phyloP scores from a whole-genome alignment of 2,888 invertebrate genomes.

The Rhamphomyia laevipes region DNA sequence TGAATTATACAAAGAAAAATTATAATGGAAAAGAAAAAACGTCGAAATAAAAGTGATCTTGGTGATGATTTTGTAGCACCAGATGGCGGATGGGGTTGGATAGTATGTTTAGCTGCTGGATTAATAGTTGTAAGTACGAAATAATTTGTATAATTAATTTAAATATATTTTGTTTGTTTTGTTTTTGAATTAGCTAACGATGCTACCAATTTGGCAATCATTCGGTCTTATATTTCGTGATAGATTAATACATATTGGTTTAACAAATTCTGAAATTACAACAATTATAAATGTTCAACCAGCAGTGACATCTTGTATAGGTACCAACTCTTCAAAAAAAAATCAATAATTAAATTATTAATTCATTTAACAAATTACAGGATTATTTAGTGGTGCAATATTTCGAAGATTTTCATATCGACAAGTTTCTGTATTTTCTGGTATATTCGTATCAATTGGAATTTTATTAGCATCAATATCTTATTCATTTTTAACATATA shows the following conservation, averaged over 20 bases:
- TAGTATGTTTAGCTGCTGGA: constrained; percentile 58
- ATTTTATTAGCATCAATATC: constrained; percentile 50
- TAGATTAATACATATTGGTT: constrained; percentile 46
- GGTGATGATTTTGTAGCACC: constrained; percentile 51
- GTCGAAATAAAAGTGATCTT: constrained; percentile 33
- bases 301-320: constrained; percentile 55
- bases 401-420: constrained; percentile 56
- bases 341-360: too few species aligned
- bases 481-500: constrained; percentile 49
- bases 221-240: constrained; percentile 60
- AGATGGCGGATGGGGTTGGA: constrained; percentile 66
- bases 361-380: constrained; percentile 6
- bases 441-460: constrained; percentile 46
- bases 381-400: constrained; percentile 56
- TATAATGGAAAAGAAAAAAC: constrained; percentile 24
- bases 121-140: constrained; percentile 54
- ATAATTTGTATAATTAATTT: neutral
- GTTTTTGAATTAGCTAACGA: constrained; percentile 47
- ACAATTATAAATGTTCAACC: constrained; percentile 61
- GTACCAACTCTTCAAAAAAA: neutral
- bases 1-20: too few species aligned
- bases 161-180: constrained; percentile 2
- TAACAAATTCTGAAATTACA: constrained; percentile 53
- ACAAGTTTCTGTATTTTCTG: constrained; percentile 53
- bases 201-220: constrained; percentile 55